Base-by-base conservation (phyloP, 2,797 vertebrate genomes). In the Amphiprion clarkii region DNA sequence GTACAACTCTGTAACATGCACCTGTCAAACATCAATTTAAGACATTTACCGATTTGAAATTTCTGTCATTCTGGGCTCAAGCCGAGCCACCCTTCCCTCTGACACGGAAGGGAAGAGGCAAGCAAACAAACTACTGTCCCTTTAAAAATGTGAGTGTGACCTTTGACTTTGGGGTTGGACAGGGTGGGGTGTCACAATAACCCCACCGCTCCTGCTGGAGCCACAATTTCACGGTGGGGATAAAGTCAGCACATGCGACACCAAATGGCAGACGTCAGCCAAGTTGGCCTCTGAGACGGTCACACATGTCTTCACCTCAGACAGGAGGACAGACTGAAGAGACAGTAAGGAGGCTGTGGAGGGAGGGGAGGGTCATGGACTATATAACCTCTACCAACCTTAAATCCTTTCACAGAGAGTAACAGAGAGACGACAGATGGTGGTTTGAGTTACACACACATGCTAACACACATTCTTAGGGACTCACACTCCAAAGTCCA, bases 351-450 rank as follows among this genome's bases (percentile, higher is more conserved):
- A 56, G 17, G 48, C 39, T 56, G 56, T 42, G 76, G 54, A 17
- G 17, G 1, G 14, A 21, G 25, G 19, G 23, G 6, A 59, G 49
- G 40, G 59, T 82, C 58, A 44, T 19, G 48, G 60, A 55, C n/a
- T 29, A 25, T 56, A 66, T 46, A 78, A 74, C 66, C 72, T 74
- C 40, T 21, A 61, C 39, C 61, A 53, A 75, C 67, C 62, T 64
- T 72, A 78, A 80, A 87, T 55, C 56, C 66, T 72, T 70, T 67
- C 55, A 65, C 59, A 74, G 67, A 71, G 11, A 71, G 78, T 48
- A 68, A 71, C 81, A 63, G 17, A 58, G 71, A 84, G 79, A 67
- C 58, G 39, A 91, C 85, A 92, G 85, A 86, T 87, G 86, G 79
- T 52, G 65, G 78, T 70, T 87, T 76, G 70, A 51, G 27, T 84